Base-by-base conservation (phyloP, 53 echinoderm and acorn worm species). In the Henricia sp. region DNA sequence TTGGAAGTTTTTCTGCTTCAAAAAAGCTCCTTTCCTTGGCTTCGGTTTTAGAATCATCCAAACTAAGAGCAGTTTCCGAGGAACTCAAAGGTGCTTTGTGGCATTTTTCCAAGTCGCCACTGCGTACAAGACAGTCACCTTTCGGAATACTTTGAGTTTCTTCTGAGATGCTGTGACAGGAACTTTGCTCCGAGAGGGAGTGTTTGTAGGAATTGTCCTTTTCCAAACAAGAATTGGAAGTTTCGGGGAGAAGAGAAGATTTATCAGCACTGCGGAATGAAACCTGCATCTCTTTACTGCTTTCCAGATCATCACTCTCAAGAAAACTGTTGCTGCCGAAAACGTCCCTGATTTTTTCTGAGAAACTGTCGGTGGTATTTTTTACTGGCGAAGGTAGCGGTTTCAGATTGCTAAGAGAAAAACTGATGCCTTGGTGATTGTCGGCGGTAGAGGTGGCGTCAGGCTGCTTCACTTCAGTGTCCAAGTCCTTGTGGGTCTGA, bases 271-370 rank as follows among this genome's bases (percentile, higher is more conserved):
- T n/a, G n/a, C n/a, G n/a, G n/a, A n/a, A 11, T 35, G 35, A 33
- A 16, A 53, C 37, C 59, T 41, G 39, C 39, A 37, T 40, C 28
- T 26, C 35, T 20, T 57, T 19, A 3, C 5, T 44, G 28, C 70
- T 48, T 12, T 44, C 63, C 33, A 63, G 32, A 26, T 71, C 70
- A 46, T 70, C 77, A 30, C 41, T 39, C 37, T 3, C 10, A 26
- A 77, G 41, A 19, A 77, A 37, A 44, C 77, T 77, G 59, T 57
- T 58, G 42, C 59, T 77, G 26, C 58, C 77, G 9, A 67, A 67
- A 37, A 59, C 58, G 6, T 58, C 77, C 10, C 19, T 5, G 28
- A 75, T 75, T 55, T 34, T 75, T 26, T 56, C 58, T 14, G 60
- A 77, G 29, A 77, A 59, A 10, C 59, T 77, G 52, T 77, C 43